Percentiles rank a stretch among this genome's conserved stretches.
Conservation (phyloP, 2,113 vertebrate species). For the Phalacrocorax carbo region DNA sequence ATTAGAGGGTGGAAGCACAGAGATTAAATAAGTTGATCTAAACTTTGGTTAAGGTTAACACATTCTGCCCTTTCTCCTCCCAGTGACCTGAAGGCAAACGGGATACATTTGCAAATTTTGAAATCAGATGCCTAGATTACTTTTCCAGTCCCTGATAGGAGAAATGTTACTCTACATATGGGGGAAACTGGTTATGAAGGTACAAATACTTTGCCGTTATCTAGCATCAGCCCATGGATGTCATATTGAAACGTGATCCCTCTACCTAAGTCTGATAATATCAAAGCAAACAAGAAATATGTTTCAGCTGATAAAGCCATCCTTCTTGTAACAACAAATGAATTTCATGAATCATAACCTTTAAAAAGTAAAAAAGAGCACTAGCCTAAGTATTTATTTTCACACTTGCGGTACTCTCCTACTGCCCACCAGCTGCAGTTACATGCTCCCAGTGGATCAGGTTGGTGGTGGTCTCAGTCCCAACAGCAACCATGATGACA, state of each 20-base stretch:
- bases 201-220: constrained; percentile 39
- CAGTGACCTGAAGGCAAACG: not conserved
- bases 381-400: not conserved
- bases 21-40: not conserved
- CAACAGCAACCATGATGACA: not conserved
- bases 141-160: not conserved
- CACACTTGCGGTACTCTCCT: not conserved
- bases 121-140: constrained; percentile 32
- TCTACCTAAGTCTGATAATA: constrained; percentile 17
- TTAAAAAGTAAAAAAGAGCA: not conserved
- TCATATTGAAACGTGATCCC: constrained; percentile 1
- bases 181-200: constrained; percentile 1
- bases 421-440: not conserved
- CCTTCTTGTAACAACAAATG: not conserved
- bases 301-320: constrained; percentile 24
- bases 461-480: not conserved
- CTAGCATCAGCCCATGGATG: constrained; percentile 8
- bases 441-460: not conserved
- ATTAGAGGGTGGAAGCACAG: not conserved
- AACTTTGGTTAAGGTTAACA: constrained; percentile 26
- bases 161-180: constrained; percentile 20
- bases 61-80: not conserved
- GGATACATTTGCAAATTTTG: constrained; percentile 23
- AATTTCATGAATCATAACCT: not conserved
- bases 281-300: constrained; percentile 48